Base-by-base conservation (phyloP, 2,888 invertebrate species). In the Agonopterix arenella region DNA sequence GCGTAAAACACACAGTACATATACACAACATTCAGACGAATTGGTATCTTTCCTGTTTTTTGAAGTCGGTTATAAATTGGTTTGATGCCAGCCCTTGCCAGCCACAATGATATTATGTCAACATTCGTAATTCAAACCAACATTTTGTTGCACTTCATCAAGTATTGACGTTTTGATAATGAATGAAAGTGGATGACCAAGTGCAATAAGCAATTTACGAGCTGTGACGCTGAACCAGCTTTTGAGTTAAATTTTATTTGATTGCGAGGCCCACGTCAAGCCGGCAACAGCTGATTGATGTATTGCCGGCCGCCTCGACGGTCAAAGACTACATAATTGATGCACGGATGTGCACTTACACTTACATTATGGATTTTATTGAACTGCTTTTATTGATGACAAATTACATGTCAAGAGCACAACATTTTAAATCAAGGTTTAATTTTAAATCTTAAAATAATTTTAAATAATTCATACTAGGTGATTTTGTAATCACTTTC, bases 231-330 rank as follows among this genome's bases (percentile, higher is more conserved):
- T 4, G 47, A 66, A 65, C 59, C 58, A 65, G 66, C 70, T 78
- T 77, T 77, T 73, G 73, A 81, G 84, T 84, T 83, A 83, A 86
- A 85, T 86, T 86, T 86, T 85, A 88, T 88, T 88, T 86, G 84
- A 85, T 88, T 85, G 85, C 84, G 64, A 73, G 59, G 69, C 66
- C 64, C 63, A 57, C 75, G 80, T 78, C 79, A 70, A 66, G 70
- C 63, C 69, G 66, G 67, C 79, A 72, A 64, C 70, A 60, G 69
- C 78, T 84, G 85, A 86, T 84, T 86, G 86, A 86, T 85, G 80
- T 78, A 85, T 83, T 64, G 78, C 71, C 72, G 65, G 64, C 69
- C 60, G 62, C 62, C 66, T 61, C 63, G 66, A 66, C 65, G 67
- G 64, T 63, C 72, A 70, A 77, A 80, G 77, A 80, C 78, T 76